Evolutionary conservation across 2,888 invertebrate genomes (phyloP).

Genomic region (Antitype chi): DNA sequence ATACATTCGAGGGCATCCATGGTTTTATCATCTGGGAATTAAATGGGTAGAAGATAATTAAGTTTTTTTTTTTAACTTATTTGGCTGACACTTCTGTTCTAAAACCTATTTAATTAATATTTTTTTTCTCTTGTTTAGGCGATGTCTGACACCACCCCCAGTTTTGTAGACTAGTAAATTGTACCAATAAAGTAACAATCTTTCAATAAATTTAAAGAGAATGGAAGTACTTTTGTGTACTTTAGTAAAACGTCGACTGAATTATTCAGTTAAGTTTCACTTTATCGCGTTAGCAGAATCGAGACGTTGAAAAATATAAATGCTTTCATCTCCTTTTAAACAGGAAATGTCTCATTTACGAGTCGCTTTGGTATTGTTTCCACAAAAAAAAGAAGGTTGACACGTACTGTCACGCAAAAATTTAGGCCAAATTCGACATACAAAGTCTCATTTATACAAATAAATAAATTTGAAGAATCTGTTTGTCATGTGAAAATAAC

Average conservation of each 20-base stretch:
- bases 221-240: constrained; percentile 7
- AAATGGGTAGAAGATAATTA: constrained; percentile 5
- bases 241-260: constrained; percentile 5
- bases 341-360: constrained; percentile 82
- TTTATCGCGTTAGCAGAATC: constrained; percentile 48
- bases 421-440: constrained; percentile 42
- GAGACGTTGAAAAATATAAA: constrained; percentile 76
- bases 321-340: constrained; percentile 78
- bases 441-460: constrained; percentile 24
- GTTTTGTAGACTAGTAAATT: constrained; percentile 1
- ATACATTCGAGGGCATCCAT: constrained; percentile 49
- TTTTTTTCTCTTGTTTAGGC: constrained; percentile 1
- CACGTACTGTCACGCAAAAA: constrained; percentile 48
- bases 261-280: constrained; percentile 34
- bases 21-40: constrained; percentile 17
- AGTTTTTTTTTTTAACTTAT: background rate
- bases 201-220: constrained; percentile 8
- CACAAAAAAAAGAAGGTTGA: constrained; percentile 44
- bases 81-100: background rate
- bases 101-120: background rate
- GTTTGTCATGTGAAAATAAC: too few relatives aligned
- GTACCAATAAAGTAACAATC: constrained; percentile 14
- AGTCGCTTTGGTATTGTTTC: constrained; percentile 69
- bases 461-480: too few relatives aligned
- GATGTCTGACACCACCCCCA: background rate